phyloP scores from a whole-genome alignment of 2,888 invertebrate genomes.

The Drosophila neoperkinsi region DNA sequence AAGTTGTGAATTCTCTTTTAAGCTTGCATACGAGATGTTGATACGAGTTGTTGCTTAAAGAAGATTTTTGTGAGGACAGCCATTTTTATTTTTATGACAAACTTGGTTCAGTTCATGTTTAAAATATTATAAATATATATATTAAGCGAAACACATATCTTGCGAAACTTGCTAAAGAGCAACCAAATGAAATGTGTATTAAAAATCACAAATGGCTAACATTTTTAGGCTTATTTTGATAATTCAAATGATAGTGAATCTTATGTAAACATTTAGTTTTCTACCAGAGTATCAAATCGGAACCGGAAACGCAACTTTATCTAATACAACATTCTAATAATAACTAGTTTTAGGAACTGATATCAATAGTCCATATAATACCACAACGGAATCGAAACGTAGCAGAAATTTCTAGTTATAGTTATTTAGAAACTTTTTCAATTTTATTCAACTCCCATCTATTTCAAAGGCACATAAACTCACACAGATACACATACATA shows the following conservation, averaged over 20 bases:
- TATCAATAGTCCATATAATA: not conserved
- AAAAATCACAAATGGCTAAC: not conserved
- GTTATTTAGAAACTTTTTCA: not conserved
- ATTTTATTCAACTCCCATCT: constrained; percentile 7
- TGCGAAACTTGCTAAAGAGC: not conserved
- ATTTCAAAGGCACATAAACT: constrained; percentile 2
- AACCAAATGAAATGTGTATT: not conserved
- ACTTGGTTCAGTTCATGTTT: not conserved
- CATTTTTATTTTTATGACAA: not conserved
- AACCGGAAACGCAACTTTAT: not conserved
- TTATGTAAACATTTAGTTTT: too few species aligned
- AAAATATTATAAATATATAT: not conserved
- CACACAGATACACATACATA: not conserved
- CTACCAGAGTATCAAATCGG: not conserved
- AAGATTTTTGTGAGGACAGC: not conserved
- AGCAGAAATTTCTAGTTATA: rapidly evolving
- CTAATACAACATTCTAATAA: not conserved
- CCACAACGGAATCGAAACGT: not conserved
- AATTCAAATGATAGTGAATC: not conserved
- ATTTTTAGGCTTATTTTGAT: not conserved
- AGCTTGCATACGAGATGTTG: not conserved
- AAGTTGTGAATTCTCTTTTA: not conserved
- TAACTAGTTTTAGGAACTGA: not conserved
- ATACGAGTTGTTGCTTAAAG: not conserved
- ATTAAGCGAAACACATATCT: not conserved